phyloP scores from a whole-genome alignment of 2,888 invertebrate species.

The Trissolcus japonicus region DNA sequence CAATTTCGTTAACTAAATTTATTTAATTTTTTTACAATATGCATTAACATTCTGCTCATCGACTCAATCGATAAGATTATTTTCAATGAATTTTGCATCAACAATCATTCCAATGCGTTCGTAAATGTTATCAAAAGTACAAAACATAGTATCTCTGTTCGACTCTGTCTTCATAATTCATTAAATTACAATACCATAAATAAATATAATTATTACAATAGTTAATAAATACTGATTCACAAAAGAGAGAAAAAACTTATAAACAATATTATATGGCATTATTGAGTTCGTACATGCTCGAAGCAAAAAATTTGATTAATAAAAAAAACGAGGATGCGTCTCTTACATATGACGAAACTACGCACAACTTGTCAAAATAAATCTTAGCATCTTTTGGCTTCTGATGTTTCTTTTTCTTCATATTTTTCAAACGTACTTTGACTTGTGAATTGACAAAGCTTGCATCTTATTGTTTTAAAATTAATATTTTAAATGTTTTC shows the following conservation, averaged over 20 bases:
- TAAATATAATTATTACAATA: conserved; percentile 62
- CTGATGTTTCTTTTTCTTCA: conserved; percentile 64
- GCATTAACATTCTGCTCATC: conserved; percentile 33
- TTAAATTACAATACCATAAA: conserved; percentile 68
- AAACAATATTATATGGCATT: conserved; percentile 11
- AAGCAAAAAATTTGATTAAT: no score
- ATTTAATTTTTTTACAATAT: conserved; percentile 52
- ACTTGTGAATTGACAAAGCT: no score
- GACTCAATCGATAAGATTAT: conserved; percentile 55
- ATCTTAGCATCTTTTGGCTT: conserved; percentile 75
- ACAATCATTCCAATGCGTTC: conserved; percentile 44
- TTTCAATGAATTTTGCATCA: conserved; percentile 34
- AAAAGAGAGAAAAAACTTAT: conserved; percentile 64
- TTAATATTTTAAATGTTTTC: neutral
- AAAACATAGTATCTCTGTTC: conserved; percentile 66
- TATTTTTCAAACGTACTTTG: conserved; percentile 9
- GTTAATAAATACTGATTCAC: conserved; percentile 75
- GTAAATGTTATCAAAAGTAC: conserved; percentile 67
- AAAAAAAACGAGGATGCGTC: no score
- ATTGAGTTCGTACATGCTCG: conserved; percentile 21
- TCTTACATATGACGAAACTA: no score
- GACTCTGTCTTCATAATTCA: conserved; percentile 53
- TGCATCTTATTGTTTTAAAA: neutral
- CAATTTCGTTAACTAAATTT: conserved; percentile 36
- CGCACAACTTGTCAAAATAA: conserved; percentile 17